These are phyloP conservation scores for Trichechus manatus DNA, from an alignment of 2,113 vertebrate genomes.

Conservation along the genomic window DNA sequence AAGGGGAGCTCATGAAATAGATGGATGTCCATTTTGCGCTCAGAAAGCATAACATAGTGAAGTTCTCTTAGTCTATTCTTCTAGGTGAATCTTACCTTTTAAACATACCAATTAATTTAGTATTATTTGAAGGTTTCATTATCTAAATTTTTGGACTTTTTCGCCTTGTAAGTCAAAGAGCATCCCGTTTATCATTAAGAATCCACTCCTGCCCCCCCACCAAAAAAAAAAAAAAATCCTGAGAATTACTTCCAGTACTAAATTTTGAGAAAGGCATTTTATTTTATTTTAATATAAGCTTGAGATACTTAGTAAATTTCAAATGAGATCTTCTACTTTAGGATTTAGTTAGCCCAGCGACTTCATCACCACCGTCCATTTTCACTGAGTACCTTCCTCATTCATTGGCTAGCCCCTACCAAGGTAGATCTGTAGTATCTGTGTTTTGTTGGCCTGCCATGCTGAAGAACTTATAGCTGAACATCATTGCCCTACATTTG, in stretches of 20 bases:
- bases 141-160: not conserved
- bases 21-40: not conserved
- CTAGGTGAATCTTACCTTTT: not conserved
- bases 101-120: not conserved
- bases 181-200: not conserved
- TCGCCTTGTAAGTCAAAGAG: not conserved
- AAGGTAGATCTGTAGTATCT: not conserved
- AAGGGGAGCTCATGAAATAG: not conserved
- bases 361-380: not conserved
- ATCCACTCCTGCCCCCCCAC: not conserved
- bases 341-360: not conserved
- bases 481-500: too few relatives aligned
- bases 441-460: not conserved
- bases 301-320: not conserved
- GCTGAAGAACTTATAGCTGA: not conserved
- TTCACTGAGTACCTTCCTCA: not conserved
- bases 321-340: not conserved
- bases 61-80: not conserved
- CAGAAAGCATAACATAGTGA: not conserved
- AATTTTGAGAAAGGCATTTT: constrained; percentile 8
- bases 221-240: not conserved
- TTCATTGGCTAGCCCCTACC: not conserved
- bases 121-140: not conserved
- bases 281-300: not conserved
- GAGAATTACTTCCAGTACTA: not conserved